Evolutionary conservation across 2,113 vertebrate genomes (phyloP), one percentile per base, ranked within the genome.

Genomic region (Xenus cinereus): DNA sequence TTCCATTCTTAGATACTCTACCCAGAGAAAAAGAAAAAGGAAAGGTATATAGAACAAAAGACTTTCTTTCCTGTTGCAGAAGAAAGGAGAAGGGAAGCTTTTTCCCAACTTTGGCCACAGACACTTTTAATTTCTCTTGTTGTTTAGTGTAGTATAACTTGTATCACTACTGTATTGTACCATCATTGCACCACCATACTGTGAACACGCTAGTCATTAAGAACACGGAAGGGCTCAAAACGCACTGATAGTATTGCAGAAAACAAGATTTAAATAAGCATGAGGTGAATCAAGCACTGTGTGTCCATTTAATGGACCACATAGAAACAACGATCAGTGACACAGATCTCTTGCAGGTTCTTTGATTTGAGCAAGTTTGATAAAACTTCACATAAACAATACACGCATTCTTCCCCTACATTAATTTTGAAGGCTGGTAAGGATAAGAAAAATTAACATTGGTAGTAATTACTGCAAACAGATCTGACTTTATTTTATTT

Each of bases 401-500:
- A 66, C 8, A 73, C 14, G 37, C 26, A 14, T 35, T 79, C 35
- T 56, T 72, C 28, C 37, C 15, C 13, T 1, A 0, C 20, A 35
- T 67, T 81, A 71, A 66, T 81, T 84, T 54, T 89, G 64, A 81
- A 87, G 74, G n/a, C 48, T 84, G 74, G 18, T 71, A 91, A 79
- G 66, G 89, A 95, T 92, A 97, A 93, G 91, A 94, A 97, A 98
- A 97, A 97, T 90, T 92, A 96, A 89, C 93, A 86, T 75, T 69
- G 89, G 89, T 92, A 87, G 89, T 92, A 96, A 97, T 97, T 96
- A 97, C 74, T 71, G 91, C 92, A 94, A 97, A 94, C 86, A 91
- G 87, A 96, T 94, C 95, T 97, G 96, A 93, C 88, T 90, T 89
- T 90, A 97, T 96, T 97, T 96, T 93, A 96, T 96, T 95, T 96